phyloP scores from a whole-genome alignment of 1,140 invertebrate species.

The honey bee (Apis mellifera) region DNA sequence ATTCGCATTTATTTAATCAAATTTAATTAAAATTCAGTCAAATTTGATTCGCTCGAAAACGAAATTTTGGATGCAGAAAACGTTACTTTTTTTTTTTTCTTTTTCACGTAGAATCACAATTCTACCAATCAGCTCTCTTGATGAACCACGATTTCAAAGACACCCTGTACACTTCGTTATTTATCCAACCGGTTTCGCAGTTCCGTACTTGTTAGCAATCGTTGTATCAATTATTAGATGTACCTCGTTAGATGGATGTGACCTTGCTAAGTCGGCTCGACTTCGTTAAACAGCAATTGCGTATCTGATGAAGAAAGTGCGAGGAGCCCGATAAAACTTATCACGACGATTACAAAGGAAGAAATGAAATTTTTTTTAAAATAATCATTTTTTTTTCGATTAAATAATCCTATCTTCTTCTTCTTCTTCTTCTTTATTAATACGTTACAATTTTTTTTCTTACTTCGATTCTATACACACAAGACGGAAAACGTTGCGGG shows the following conservation, averaged over 20 bases:
- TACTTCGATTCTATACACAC: neutral
- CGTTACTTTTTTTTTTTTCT: too few species aligned
- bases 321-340: neutral
- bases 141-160: too few species aligned
- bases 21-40: too few species aligned
- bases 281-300: constrained; percentile 24
- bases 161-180: neutral
- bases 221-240: constrained; percentile 31
- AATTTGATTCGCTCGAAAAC: too few species aligned
- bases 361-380: neutral
- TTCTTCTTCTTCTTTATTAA: neutral
- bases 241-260: constrained; percentile 25
- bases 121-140: neutral
- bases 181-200: neutral
- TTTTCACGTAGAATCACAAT: neutral
- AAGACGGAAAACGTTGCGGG: neutral
- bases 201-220: constrained; percentile 17
- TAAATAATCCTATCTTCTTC: too few species aligned
- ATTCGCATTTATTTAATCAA: too few species aligned
- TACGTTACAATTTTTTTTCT: neutral
- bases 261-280: constrained; percentile 3
- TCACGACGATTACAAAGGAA: neutral
- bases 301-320: constrained; percentile 20
- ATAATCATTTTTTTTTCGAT: too few species aligned
- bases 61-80: too few species aligned